Evolutionary conservation across 2,888 invertebrate species (phyloP).

Genomic region (Oscheius sp.): DNA sequence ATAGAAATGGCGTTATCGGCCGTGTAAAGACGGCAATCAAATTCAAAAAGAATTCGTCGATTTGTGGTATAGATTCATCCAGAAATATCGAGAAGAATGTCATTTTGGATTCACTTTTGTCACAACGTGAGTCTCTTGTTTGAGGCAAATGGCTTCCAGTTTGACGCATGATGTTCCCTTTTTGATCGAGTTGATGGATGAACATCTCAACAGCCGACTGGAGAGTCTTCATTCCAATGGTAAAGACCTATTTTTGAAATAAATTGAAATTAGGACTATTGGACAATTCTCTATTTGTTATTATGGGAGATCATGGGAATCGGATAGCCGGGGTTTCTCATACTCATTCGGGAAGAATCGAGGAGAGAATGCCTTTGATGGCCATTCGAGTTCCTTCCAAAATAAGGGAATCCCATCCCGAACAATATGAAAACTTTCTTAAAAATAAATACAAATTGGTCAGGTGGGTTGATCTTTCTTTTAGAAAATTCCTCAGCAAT

Average conservation of each 20-base stretch:
- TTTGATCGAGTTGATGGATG: slow-evolving; percentile 41
- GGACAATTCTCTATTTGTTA: slow-evolving; percentile 57
- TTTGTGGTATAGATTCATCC: slow-evolving; percentile 68
- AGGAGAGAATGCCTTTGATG: slow-evolving; percentile 72
- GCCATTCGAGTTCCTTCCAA: slow-evolving; percentile 70
- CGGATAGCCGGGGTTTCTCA: slow-evolving; percentile 71
- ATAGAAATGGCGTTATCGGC: slow-evolving; percentile 40
- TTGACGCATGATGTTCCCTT: slow-evolving; percentile 43
- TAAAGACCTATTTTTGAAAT: background rate
- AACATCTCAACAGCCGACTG: slow-evolving; percentile 33
- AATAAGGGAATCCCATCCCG: slow-evolving; percentile 62
- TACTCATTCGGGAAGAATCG: slow-evolving; percentile 71
- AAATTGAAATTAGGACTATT: slow-evolving; percentile 33
- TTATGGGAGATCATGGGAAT: slow-evolving; percentile 72
- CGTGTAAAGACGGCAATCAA: slow-evolving; percentile 40
- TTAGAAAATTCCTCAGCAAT: slow-evolving; percentile 68
- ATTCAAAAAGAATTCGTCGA: slow-evolving; percentile 52
- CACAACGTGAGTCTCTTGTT: slow-evolving; percentile 57
- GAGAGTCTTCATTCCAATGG: slow-evolving; percentile 7
- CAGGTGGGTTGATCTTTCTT: slow-evolving; percentile 25
- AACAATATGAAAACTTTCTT: slow-evolving; percentile 40
- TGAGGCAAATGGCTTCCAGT: too few species aligned
- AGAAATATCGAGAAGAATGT: slow-evolving; percentile 65
- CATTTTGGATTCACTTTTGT: slow-evolving; percentile 72
- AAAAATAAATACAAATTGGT: slow-evolving; percentile 44